phyloP scores from a whole-genome alignment of 2,888 invertebrate species.

The Dendrolimus pini region DNA sequence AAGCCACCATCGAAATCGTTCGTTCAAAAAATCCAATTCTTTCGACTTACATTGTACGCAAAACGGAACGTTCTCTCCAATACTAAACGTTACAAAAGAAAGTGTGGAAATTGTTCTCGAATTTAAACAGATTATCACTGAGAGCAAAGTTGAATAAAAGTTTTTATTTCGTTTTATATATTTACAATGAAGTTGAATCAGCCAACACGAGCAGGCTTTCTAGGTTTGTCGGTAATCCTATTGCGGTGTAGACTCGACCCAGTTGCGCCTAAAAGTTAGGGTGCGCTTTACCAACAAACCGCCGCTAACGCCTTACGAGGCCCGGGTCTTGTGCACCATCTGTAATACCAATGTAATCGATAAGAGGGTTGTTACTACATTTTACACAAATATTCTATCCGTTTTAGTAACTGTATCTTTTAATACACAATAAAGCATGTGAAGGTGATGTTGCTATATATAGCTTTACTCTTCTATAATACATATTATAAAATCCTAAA shows the following conservation, averaged over 20 bases:
- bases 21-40: conserved; percentile 3
- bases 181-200: conserved; percentile 59
- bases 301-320: conserved; percentile 34
- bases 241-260: conserved; percentile 53
- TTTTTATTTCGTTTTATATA: conserved; percentile 33
- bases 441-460: too few species aligned
- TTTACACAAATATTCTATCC: too few species aligned
- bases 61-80: neutral
- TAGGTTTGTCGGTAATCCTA: conserved; percentile 62
- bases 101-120: conserved; percentile 1
- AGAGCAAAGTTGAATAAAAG: conserved; percentile 24
- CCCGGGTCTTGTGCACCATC: conserved; percentile 25
- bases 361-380: neutral
- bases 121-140: conserved; percentile 18
- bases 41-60: neutral
- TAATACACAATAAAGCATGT: too few species aligned
- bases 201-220: conserved; percentile 45
- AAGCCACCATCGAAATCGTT: conserved; percentile 3
- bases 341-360: neutral
- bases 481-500: too few species aligned
- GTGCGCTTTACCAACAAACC: conserved; percentile 38
- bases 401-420: too few species aligned
- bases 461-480: too few species aligned
- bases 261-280: conserved; percentile 54
- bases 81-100: neutral